Base-by-base conservation (phyloP, 30 jellyfish, hydroid and myxozoan species). In the Turritopsis dohrnii region DNA sequence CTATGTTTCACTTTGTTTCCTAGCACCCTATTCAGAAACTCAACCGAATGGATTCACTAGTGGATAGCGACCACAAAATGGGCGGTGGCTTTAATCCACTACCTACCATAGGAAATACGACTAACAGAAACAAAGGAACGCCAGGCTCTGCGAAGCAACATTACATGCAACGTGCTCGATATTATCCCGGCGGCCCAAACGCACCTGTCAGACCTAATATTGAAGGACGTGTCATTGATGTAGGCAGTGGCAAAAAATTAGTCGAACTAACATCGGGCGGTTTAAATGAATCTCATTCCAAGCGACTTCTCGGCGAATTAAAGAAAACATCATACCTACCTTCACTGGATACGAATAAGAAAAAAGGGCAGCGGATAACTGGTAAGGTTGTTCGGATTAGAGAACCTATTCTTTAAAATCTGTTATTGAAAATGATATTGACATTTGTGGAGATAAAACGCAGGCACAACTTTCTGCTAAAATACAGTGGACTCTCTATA, bases 121-220 rank as follows among this genome's bases (percentile, higher is more conserved):
- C 80, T 7, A 29, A 84, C 19, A 29, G 80, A 29, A 71, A 19
- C 19, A 30, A 29, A 26, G 52, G 52, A 17, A 41, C 84, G 27
- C 81, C 87, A 16, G 96, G 96, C 53, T 88, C 96, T 19, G 98
- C 98, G 4, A 88, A 88, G 85, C 95, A 93, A 83, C 96, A 88
- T 79, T 93, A 93, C 74, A 26, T 93, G 79, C 96, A 93, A 66
- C 83, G 94, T 27, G 82, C 98, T 21, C 86, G 98, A 41, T 93
- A 93, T 84, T 88, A 93, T 30, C 98, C 98, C 7, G 98, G 98
- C 27, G 96, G 96, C 22, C 96, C 96, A 53, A 75, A 85, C 26
- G 92, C 94, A 18, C 91, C 89, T 1, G 60, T 81, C 28, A 92
- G 88, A 83, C 96, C 95, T 71, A 71, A 52, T 22, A 83, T 93